phyloP scores from a whole-genome alignment of 2,888 invertebrate species.

The Torymus tubicola region DNA sequence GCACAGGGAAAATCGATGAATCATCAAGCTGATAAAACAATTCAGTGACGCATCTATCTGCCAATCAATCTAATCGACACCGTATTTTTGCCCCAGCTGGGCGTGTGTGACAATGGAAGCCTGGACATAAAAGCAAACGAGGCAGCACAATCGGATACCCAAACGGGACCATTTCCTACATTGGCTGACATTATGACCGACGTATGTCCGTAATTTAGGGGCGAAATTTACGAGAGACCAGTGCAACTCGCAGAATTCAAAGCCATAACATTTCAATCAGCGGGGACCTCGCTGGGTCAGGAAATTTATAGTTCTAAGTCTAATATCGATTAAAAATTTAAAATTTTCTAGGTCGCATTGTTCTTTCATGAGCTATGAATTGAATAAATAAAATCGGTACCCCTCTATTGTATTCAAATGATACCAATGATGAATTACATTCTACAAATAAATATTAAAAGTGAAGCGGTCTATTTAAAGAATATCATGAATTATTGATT shows the following conservation, averaged over 20 bases:
- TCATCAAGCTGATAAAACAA: conserved; percentile 32
- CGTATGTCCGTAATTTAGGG: conserved; percentile 47
- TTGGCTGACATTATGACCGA: conserved; percentile 50
- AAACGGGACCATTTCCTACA: conserved; percentile 12
- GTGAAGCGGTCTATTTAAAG: too few species aligned
- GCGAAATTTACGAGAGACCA: conserved; percentile 40
- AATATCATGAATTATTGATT: too few species aligned
- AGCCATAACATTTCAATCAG: conserved; percentile 25
- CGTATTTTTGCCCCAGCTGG: conserved; percentile 31
- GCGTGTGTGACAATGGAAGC: conserved; percentile 12
- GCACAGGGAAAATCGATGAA: neutral
- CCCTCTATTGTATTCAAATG: too few species aligned
- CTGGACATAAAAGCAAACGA: conserved; percentile 30
- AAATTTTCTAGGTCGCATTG: too few species aligned
- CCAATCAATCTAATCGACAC: conserved; percentile 31
- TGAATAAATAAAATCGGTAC: too few species aligned
- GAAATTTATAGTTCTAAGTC: too few species aligned
- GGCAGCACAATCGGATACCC: conserved; percentile 9
- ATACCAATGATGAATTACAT: too few species aligned
- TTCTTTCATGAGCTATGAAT: too few species aligned
- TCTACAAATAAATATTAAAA: too few species aligned
- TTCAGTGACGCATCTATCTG: conserved; percentile 17
- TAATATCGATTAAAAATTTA: too few species aligned
- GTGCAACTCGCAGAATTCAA: conserved; percentile 25
- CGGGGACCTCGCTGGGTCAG: neutral